Conservation (phyloP, 2,113 vertebrate species). For the Gymnarchus niloticus region DNA sequence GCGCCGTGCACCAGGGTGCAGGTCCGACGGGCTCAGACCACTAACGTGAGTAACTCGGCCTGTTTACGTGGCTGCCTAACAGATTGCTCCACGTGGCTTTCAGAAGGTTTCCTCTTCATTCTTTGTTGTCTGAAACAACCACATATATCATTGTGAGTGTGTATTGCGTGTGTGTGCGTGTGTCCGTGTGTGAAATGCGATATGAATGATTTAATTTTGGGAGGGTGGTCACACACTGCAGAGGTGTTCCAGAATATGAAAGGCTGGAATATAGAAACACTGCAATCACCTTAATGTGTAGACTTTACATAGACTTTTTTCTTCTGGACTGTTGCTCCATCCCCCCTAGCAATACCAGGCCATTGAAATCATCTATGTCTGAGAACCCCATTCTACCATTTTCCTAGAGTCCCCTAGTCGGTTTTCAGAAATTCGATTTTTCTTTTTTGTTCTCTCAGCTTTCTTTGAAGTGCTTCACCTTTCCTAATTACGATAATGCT, state of each 20-base stretch:
- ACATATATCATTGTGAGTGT: neutral
- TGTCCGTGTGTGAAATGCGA: slow-evolving; percentile 14
- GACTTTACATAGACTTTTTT: neutral
- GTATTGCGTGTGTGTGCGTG: neutral
- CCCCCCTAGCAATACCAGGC: neutral
- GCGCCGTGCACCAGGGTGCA: slow-evolving; percentile 79
- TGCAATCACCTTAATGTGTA: neutral
- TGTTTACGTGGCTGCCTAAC: neutral
- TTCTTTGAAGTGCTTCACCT: slow-evolving; percentile 8
- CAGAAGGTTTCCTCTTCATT: neutral
- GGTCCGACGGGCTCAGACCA: slow-evolving; percentile 86
- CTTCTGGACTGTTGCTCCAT: slow-evolving; percentile 8
- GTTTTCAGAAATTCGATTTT: neutral
- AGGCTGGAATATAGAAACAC: neutral
- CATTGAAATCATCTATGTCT: neutral
- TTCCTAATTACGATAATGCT: slow-evolving; percentile 26
- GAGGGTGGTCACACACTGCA: neutral
- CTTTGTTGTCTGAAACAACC: neutral
- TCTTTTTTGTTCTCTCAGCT: neutral
- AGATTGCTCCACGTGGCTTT: neutral
- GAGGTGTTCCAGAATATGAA: neutral
- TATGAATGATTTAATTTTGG: neutral
- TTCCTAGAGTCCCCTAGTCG: neutral
- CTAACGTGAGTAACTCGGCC: slow-evolving; percentile 70
- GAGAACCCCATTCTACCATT: neutral